Conservation (phyloP, 2,888 invertebrate genomes). For the Drosophila greeni region DNA sequence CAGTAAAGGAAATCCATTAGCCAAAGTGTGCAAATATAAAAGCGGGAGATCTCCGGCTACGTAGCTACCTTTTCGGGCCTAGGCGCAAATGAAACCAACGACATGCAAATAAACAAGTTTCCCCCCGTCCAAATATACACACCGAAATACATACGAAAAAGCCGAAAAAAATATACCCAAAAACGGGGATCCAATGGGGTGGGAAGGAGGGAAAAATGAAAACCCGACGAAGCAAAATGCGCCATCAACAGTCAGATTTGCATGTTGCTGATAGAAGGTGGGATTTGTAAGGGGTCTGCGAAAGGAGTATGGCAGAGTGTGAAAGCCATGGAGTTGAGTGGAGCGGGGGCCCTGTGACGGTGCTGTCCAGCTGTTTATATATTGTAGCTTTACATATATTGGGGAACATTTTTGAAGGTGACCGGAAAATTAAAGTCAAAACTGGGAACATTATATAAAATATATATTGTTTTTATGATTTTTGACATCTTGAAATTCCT, state of each 20-base stretch:
- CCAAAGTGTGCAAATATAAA: slow-evolving; percentile 68
- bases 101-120: slow-evolving; percentile 69
- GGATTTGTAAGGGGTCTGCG: background rate
- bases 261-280: slow-evolving; percentile 63
- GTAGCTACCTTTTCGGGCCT: slow-evolving; percentile 50
- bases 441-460: background rate
- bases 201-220: slow-evolving; percentile 33
- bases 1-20: slow-evolving; percentile 65
- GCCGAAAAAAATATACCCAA: slow-evolving; percentile 15
- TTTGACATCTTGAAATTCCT: no score
- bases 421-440: background rate
- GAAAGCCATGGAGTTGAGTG: slow-evolving; percentile 31
- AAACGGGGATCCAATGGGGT: slow-evolving; percentile 1
- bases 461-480: no score
- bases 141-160: slow-evolving; percentile 20
- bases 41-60: slow-evolving; percentile 30
- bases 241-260: slow-evolving; percentile 70
- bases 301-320: slow-evolving; percentile 5
- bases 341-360: slow-evolving; percentile 11
- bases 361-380: slow-evolving; percentile 37
- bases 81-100: slow-evolving; percentile 65
- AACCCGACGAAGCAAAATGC: slow-evolving; percentile 56
- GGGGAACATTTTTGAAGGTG: background rate
- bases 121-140: slow-evolving; percentile 23
- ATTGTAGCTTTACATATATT: slow-evolving; percentile 21